Evolutionary conservation across 2,888 invertebrate species (phyloP).

Genomic region (Trachelus iudaicus): DNA sequence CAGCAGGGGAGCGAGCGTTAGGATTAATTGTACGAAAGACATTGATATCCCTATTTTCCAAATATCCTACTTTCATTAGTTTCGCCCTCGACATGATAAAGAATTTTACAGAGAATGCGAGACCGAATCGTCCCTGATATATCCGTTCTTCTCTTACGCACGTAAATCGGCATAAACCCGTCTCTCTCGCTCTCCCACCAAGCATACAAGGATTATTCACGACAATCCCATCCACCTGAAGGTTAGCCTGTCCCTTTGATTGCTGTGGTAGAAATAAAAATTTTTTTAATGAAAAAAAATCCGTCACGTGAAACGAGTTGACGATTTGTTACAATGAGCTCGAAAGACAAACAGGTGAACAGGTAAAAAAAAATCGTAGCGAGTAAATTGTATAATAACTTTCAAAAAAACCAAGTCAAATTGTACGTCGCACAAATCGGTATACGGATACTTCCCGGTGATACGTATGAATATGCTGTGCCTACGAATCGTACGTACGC

Average conservation of each 20-base stretch:
- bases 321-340: not conserved
- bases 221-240: not conserved
- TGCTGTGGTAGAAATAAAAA: not conserved
- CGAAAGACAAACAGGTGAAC: too few relatives aligned
- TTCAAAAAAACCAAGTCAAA: not conserved
- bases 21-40: not conserved
- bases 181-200: not conserved
- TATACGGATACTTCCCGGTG: not conserved
- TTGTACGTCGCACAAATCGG: not conserved
- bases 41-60: not conserved
- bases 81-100: not conserved
- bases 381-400: not conserved
- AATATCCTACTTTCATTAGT: not conserved
- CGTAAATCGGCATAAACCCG: not conserved
- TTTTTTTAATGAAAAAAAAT: not conserved
- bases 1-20: not conserved
- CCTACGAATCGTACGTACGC: not conserved
- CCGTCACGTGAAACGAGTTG: not conserved
- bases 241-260: not conserved
- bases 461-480: not conserved
- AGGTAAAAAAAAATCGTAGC: not conserved
- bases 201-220: not conserved
- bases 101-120: not conserved
- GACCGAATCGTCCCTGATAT: too few relatives aligned
- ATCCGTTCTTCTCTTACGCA: too few relatives aligned